Evolutionary conservation across 2,888 invertebrate species (phyloP), one percentile per base, ranked within the genome.

Genomic region (Iphiclides podalirius): DNA sequence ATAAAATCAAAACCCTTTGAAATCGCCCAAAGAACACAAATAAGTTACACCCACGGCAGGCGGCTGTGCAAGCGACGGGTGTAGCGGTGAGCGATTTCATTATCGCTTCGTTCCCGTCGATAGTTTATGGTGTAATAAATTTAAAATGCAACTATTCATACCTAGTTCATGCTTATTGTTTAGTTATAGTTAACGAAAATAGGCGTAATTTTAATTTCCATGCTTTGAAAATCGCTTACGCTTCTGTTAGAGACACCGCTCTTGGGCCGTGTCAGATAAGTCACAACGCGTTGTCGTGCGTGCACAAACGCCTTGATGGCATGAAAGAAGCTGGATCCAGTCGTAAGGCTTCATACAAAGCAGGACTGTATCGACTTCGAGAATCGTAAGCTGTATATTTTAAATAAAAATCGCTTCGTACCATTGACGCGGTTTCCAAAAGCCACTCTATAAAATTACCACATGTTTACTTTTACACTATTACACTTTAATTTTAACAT

Each of bases 1-100:
- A 73, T 79, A 74, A 74, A 80, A 79, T 79, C 78, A 80, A 77
- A 79, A 67, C 63, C 79, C 69, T 78, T 79, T 79, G 72, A 79
- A 72, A 72, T 68, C 64, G 63, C 63, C 67, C 68, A 71, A 74
- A 74, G 72, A 75, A 74, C 69, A 73, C 67, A 67, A 71, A 75
- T 75, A 57, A 54, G 46, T 47, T 53, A 57, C 57, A 40, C 57
- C 57, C 57, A 60, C 62, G 52, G 41, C 16, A 6, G 11, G 37
- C 14, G 17, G 28, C 38, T 17, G 46, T 17, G 7, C 34, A 38
- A 49, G 46, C 12, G 12, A 47, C 23, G 9, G 26, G 41, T 28
- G 26, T 1, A 16, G 37, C 37, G 47, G 35, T 14, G 26, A 16
- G 13, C n/a, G 11, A n/a, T 41, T 43, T 2, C 9, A 3, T 20